These are phyloP conservation scores for Seladonia tumulorum DNA, from an alignment of 2,888 invertebrate species.

Conservation along the genomic window DNA sequence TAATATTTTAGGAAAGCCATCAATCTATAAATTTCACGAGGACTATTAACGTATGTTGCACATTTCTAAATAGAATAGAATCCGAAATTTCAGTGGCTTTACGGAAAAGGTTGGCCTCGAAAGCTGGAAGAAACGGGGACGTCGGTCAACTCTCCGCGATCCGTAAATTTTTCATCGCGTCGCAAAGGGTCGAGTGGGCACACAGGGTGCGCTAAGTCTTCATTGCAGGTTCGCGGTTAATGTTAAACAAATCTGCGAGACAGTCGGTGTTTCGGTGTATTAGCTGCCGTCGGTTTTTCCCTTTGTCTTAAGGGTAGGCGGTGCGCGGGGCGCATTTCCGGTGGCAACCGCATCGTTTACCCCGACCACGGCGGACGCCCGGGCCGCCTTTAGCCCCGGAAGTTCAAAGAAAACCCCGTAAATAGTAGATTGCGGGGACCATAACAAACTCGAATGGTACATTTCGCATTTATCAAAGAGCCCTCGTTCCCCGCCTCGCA, in stretches of 20 bases:
- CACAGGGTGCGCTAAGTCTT: not conserved
- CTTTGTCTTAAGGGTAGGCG: constrained; percentile 16
- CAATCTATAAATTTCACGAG: not conserved
- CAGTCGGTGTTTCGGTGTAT: constrained; percentile 39
- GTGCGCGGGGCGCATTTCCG: constrained; percentile 35
- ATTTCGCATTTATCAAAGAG: constrained; percentile 76
- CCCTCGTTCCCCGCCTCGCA: constrained; percentile 68
- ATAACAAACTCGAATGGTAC: constrained; percentile 75
- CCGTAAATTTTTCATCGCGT: not conserved
- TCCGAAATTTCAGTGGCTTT: not conserved
- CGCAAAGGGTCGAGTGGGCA: not conserved
- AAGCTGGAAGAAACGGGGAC: not conserved
- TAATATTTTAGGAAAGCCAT: too few relatives aligned
- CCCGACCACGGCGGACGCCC: constrained; percentile 41
- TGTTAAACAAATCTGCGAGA: constrained; percentile 29
- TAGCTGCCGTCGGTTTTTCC: constrained; percentile 23
- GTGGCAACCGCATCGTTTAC: constrained; percentile 69
- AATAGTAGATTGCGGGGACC: constrained; percentile 72
- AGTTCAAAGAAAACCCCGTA: constrained; percentile 74
- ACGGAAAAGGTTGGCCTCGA: not conserved
- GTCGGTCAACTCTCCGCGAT: not conserved
- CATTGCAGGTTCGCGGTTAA: constrained; percentile 5
- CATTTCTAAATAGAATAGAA: not conserved
- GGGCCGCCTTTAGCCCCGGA: constrained; percentile 55
- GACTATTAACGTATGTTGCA: not conserved